These are phyloP conservation scores for Lepilemur septentrionalis DNA, from an alignment of 2,797 vertebrate genomes.

Conservation along the genomic window DNA sequence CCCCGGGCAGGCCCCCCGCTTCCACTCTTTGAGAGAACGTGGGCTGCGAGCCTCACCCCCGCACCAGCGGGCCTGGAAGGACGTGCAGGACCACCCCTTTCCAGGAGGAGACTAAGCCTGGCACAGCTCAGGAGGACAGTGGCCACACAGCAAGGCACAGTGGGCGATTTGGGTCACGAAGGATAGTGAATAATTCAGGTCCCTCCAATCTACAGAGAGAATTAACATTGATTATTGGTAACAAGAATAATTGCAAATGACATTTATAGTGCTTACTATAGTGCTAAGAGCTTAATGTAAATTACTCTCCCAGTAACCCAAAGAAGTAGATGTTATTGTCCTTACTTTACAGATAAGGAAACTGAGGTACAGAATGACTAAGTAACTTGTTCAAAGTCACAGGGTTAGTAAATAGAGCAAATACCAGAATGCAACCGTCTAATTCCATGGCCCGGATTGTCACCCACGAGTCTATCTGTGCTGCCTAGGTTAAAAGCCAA, in stretches of 20 bases:
- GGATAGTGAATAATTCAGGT: not conserved
- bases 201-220: not conserved
- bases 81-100: slow-evolving; percentile 23
- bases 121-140: not conserved
- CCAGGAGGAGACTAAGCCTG: not conserved
- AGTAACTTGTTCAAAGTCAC: not conserved
- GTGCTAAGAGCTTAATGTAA: not conserved
- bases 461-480: fast-evolving
- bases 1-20: slow-evolving; percentile 1
- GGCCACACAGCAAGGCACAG: not conserved
- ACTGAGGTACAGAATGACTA: not conserved
- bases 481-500: not conserved
- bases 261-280: not conserved
- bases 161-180: not conserved
- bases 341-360: not conserved
- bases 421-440: not conserved
- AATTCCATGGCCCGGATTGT: not conserved
- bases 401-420: not conserved
- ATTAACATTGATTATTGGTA: not conserved
- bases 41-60: slow-evolving; percentile 53
- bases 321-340: not conserved
- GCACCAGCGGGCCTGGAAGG: slow-evolving; percentile 35
- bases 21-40: slow-evolving; percentile 69
- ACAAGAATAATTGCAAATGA: not conserved
- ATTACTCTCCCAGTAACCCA: not conserved